Evolutionary conservation across 1,140 invertebrate species (phyloP).

Genomic region (Eulimnadia texana): DNA sequence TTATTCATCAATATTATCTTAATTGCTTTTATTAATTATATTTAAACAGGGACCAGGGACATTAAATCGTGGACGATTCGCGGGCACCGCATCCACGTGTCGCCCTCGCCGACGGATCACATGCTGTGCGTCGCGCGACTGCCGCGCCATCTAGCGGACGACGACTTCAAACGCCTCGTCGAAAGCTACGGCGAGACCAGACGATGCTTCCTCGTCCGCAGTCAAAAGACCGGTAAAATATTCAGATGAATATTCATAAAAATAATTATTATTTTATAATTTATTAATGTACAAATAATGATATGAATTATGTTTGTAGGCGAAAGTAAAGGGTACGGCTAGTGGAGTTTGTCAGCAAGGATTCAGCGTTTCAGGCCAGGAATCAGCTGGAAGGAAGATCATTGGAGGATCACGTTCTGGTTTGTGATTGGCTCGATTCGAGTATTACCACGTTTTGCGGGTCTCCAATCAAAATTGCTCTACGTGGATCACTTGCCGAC

Average conservation of each 20-base stretch:
- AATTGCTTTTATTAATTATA: no score
- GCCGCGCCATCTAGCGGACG: conserved; percentile 33
- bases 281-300: no score
- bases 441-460: conserved; percentile 33
- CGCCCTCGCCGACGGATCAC: conserved; percentile 35
- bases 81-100: conserved; percentile 31
- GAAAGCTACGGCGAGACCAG: conserved; percentile 33
- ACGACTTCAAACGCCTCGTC: conserved; percentile 35
- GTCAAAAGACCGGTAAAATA: conserved; percentile 34
- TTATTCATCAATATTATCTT: no score
- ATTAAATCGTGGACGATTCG: conserved; percentile 20
- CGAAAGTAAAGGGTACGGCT: conserved; percentile 44
- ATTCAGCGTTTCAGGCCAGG: conserved; percentile 34
- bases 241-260: no score
- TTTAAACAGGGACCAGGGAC: background rate
- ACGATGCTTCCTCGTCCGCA: conserved; percentile 39
- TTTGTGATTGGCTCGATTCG: conserved; percentile 40
- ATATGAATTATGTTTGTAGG: no score
- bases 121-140: conserved; percentile 40
- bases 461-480: conserved; percentile 41
- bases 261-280: no score
- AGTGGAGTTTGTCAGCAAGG: conserved; percentile 38
- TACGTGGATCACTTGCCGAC: conserved; percentile 37
- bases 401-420: conserved; percentile 29
- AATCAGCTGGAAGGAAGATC: conserved; percentile 34